A percentile compares a stretch with the other conserved stretches of the same genome.
Evolutionary conservation across 2,113 vertebrate species (phyloP).

Genomic region (Okapia johnstoni): DNA sequence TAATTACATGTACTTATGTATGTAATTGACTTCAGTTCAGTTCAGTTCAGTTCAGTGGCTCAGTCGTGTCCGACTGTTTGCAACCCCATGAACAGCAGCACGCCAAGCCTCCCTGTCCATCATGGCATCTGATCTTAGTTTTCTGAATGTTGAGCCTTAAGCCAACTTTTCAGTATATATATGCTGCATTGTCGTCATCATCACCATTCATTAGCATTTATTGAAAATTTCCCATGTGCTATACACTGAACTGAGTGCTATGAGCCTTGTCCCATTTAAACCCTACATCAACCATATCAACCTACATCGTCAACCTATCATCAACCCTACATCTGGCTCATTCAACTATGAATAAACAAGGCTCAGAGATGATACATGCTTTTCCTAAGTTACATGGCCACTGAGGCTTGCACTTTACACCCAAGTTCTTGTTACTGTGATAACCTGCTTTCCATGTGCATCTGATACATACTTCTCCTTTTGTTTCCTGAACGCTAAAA

Average conservation of each 20-base stretch:
- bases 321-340: not conserved
- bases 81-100: accelerated
- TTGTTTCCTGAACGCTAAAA: not conserved
- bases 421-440: not conserved
- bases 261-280: not conserved
- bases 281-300: not conserved
- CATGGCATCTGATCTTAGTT: not conserved
- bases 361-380: not conserved
- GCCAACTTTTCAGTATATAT: not conserved
- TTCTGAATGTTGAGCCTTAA: not conserved
- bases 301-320: not conserved
- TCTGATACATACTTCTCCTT: not conserved
- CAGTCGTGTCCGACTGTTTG: not conserved
- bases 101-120: not conserved
- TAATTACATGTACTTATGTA: not conserved
- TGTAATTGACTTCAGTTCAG: not conserved
- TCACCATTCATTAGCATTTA: not conserved
- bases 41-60: not conserved
- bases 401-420: not conserved
- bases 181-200: not conserved
- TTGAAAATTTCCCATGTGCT: not conserved
- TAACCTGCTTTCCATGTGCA: not conserved
- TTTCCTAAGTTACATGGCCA: not conserved
- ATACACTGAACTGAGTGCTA: not conserved
- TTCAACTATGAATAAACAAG: not conserved